phyloP scores from a whole-genome alignment of 1,140 invertebrate genomes.

The Penaeus japonicus region DNA sequence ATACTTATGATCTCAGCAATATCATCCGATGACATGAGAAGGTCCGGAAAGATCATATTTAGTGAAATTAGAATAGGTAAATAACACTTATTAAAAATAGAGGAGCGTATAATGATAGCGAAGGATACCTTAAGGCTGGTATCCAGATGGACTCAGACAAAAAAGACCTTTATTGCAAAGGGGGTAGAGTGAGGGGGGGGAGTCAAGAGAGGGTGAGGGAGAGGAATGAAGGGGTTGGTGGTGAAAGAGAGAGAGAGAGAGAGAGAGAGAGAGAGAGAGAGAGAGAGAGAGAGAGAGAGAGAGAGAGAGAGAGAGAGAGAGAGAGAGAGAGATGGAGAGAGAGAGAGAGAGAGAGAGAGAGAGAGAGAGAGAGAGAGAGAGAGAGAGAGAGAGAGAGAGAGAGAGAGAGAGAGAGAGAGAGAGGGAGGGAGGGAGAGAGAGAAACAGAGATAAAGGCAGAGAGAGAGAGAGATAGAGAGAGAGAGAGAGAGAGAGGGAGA shows the following conservation, averaged over 20 bases:
- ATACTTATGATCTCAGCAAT: no score
- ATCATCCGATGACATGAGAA: no score
- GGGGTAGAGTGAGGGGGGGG: not conserved
- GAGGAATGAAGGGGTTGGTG: not conserved
- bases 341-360: not conserved
- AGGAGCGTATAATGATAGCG: no score
- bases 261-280: not conserved
- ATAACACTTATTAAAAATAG: no score
- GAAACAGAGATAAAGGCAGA: not conserved
- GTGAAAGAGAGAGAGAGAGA: not conserved
- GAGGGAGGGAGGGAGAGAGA: not conserved
- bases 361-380: not conserved
- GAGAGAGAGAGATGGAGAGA: not conserved
- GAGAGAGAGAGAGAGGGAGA: conserved; percentile 28
- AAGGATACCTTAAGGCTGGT: no score
- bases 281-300: not conserved
- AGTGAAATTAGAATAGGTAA: no score
- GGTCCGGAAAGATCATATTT: no score
- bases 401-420: not conserved
- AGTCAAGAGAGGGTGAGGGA: not conserved
- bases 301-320: not conserved
- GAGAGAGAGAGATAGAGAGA: conserved; percentile 28
- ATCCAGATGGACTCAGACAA: no score
- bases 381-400: not conserved
- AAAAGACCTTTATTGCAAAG: no score